Conservation (phyloP, 2,113 vertebrate species). For the Acanthochromis polyacanthus region DNA sequence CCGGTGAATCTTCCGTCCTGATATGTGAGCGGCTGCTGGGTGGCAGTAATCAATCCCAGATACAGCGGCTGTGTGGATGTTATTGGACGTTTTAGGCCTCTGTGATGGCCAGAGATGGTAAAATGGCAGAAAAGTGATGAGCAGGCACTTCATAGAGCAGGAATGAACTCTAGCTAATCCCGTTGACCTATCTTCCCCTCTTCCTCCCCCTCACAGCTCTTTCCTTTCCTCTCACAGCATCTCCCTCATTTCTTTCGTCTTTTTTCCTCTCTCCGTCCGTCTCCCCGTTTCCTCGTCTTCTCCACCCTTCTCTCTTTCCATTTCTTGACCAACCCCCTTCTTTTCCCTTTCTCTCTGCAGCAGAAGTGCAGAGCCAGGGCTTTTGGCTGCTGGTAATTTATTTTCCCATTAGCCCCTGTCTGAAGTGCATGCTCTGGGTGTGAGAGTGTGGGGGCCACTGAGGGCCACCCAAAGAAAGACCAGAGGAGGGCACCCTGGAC, state of each 20-base stretch:
- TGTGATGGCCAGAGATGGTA: slow-evolving; percentile 71
- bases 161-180: slow-evolving; percentile 77
- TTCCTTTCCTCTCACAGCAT: slow-evolving; percentile 37
- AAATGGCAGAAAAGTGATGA: slow-evolving; percentile 79
- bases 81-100: slow-evolving; percentile 70
- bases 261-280: slow-evolving; percentile 26
- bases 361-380: slow-evolving; percentile 82
- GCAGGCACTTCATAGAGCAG: slow-evolving; percentile 73
- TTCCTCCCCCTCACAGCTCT: slow-evolving; percentile 2
- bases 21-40: slow-evolving; percentile 58
- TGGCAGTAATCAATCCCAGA: slow-evolving; percentile 69
- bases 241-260: slow-evolving; percentile 50
- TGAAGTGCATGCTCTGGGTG: slow-evolving; percentile 82
- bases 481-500: slow-evolving; percentile 81
- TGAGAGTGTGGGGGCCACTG: slow-evolving; percentile 70
- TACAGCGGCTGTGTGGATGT: slow-evolving; percentile 50
- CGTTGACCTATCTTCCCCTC: slow-evolving; percentile 57
- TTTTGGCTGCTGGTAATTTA: slow-evolving; percentile 84
- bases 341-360: slow-evolving; percentile 58
- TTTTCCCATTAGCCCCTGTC: slow-evolving; percentile 84
- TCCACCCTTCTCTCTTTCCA: slow-evolving; percentile 57
- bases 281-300: slow-evolving; percentile 47
- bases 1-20: slow-evolving; percentile 43
- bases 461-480: slow-evolving; percentile 81
- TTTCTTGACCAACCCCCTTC: slow-evolving; percentile 61